phyloP scores from a whole-genome alignment of 30 jellyfish, hydroid and myxozoan species.

The Turritopsis rubra region DNA sequence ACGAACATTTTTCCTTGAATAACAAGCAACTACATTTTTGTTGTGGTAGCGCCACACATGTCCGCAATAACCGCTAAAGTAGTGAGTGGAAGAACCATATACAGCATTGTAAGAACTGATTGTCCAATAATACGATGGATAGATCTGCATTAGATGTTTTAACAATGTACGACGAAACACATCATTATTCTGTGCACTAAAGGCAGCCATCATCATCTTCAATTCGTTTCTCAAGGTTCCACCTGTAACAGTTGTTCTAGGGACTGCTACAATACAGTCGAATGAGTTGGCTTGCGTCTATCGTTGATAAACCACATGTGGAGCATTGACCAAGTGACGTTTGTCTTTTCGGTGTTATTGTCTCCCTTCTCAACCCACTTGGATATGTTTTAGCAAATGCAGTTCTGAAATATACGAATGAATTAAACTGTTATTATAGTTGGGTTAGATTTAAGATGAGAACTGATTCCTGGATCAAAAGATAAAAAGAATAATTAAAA shows the following conservation, averaged over 20 bases:
- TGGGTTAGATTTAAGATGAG: too few relatives aligned
- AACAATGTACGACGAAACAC: not conserved
- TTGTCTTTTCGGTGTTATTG: not conserved
- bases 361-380: not conserved
- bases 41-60: not conserved
- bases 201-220: not conserved
- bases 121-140: not conserved
- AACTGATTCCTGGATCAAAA: too few relatives aligned
- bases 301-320: constrained; percentile 9
- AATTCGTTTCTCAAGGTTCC: not conserved
- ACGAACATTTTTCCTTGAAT: not conserved
- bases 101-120: not conserved
- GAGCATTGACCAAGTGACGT: constrained; percentile 1
- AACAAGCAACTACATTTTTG: constrained; percentile 9
- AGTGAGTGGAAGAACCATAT: not conserved
- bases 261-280: not conserved
- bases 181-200: not conserved
- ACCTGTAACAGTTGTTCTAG: not conserved
- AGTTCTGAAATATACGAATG: not conserved
- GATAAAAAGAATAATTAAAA: too few relatives aligned
- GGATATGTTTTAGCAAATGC: not conserved
- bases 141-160: not conserved
- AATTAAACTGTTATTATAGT: too few relatives aligned
- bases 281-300: not conserved
- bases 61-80: not conserved